A percentile compares a stretch with the other conserved stretches of the same genome.
These are phyloP conservation scores for Cyrtonyx montezumae DNA, from an alignment of 2,113 vertebrate genomes.

Conservation along the genomic window DNA sequence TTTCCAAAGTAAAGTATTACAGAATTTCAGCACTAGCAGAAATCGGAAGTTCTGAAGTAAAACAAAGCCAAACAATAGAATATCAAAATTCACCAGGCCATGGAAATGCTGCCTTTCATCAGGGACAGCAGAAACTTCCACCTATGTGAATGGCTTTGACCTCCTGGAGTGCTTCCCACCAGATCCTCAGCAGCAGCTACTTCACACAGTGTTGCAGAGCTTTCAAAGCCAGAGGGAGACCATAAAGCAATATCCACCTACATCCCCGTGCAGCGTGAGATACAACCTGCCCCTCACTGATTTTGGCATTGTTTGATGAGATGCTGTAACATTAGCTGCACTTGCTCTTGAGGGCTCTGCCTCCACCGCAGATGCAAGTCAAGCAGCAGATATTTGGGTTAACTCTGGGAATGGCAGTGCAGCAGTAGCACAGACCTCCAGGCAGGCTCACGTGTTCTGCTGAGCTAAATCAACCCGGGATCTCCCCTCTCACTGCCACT, in stretches of 20 bases:
- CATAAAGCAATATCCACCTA: background rate
- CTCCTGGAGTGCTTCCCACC: background rate
- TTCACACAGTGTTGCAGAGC: fast-evolving
- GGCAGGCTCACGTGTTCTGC: background rate
- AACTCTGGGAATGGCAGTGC: background rate
- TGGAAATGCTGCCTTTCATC: background rate
- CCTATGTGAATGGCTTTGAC: background rate
- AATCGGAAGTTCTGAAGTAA: background rate
- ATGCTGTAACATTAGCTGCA: background rate
- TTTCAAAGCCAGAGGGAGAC: background rate
- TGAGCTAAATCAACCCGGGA: background rate
- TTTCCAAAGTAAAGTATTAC: background rate
- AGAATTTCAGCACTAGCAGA: background rate
- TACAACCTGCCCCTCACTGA: background rate
- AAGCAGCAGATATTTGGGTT: background rate
- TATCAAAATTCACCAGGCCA: background rate
- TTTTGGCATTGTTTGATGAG: background rate
- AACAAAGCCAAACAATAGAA: background rate
- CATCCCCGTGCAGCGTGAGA: background rate
- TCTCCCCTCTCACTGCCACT: background rate
- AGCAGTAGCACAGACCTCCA: background rate
- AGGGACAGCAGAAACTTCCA: background rate
- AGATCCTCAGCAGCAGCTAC: background rate
- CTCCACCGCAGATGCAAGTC: fast-evolving
- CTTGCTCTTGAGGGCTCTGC: background rate